Conservation (phyloP, 2,888 invertebrate species). For the Operophtera brumata region DNA sequence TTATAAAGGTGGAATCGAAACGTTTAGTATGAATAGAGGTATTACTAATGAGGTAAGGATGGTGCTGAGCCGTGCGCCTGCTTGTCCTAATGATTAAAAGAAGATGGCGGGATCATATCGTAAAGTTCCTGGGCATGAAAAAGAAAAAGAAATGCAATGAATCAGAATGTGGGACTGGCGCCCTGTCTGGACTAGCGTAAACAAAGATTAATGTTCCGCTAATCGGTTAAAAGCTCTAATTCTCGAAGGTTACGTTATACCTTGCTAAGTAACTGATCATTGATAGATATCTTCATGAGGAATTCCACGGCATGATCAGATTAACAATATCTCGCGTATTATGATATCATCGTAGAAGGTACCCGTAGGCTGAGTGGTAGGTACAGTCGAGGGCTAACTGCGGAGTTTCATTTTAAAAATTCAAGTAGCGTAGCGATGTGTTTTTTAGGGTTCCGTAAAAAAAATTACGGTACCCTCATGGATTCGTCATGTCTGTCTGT, state of each 20-base stretch:
- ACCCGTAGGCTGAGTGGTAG: background rate
- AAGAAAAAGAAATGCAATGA: background rate
- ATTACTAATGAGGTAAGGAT: too few relatives aligned
- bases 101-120: too few relatives aligned
- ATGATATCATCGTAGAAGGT: slow-evolving; percentile 7
- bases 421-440: background rate
- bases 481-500: too few relatives aligned
- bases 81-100: too few relatives aligned
- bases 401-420: background rate
- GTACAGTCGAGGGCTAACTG: background rate
- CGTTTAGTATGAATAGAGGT: too few relatives aligned
- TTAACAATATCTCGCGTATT: background rate
- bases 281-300: slow-evolving; percentile 24
- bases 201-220: slow-evolving; percentile 6
- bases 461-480: too few relatives aligned
- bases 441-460: too few relatives aligned
- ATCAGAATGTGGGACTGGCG: slow-evolving; percentile 31
- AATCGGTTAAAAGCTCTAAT: slow-evolving; percentile 20
- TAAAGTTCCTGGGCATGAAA: too few relatives aligned
- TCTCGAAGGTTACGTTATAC: slow-evolving; percentile 7
- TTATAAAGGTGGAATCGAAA: too few relatives aligned
- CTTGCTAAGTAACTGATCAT: slow-evolving; percentile 8
- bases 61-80: too few relatives aligned
- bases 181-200: slow-evolving; percentile 17
- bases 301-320: slow-evolving; percentile 13